phyloP scores from a whole-genome alignment of 2,797 vertebrate genomes.

The Natrix natrix region DNA sequence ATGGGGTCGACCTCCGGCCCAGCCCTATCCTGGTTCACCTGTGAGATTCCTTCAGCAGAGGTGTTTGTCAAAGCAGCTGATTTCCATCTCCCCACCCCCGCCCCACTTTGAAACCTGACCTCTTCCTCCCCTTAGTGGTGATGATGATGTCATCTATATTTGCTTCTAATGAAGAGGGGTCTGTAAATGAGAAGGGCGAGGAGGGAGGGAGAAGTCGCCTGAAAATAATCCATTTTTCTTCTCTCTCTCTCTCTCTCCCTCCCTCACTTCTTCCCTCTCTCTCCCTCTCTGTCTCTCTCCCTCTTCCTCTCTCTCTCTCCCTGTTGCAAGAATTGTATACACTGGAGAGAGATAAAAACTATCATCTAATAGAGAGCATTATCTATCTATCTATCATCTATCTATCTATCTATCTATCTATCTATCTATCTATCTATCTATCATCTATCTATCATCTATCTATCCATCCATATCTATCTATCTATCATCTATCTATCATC shows the following conservation, averaged over 20 bases:
- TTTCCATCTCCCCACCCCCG: background rate
- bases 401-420: too few species aligned
- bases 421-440: too few species aligned
- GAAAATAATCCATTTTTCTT: background rate
- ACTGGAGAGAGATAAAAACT: too few species aligned
- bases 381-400: too few species aligned
- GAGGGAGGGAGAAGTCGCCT: background rate
- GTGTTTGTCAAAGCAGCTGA: constrained; percentile 40
- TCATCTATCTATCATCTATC: too few species aligned
- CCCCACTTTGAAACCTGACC: constrained; percentile 27
- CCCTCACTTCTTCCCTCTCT: too few species aligned
- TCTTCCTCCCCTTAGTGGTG: constrained; percentile 9
- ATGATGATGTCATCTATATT: constrained; percentile 57
- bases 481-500: too few species aligned
- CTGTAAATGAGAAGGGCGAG: background rate
- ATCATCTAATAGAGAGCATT: too few species aligned
- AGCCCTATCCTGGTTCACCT: constrained; percentile 32
- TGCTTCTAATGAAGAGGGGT: constrained; percentile 38
- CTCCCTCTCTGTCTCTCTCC: background rate
- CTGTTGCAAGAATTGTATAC: too few species aligned
- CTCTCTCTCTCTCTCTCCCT: background rate
- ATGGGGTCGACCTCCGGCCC: constrained; percentile 2
- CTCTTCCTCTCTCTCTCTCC: too few species aligned
- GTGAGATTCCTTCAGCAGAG: constrained; percentile 46
- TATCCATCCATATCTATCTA: too few species aligned